Evolutionary conservation across 2,113 vertebrate genomes (phyloP).

Genomic region (Peromyscus californicus): DNA sequence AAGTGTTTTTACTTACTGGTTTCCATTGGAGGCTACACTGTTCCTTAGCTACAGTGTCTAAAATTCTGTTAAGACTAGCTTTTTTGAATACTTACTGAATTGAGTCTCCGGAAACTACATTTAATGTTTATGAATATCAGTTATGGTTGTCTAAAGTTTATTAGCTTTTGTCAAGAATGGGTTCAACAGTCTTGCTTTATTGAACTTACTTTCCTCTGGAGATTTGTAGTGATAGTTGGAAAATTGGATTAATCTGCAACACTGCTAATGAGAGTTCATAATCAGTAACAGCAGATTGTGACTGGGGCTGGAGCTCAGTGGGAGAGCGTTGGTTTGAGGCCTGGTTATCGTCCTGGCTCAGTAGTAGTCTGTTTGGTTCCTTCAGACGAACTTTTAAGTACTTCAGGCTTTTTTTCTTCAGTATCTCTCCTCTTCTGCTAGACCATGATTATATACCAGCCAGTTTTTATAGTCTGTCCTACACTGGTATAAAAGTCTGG

Average conservation of each 20-base stretch:
- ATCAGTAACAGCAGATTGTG: not conserved
- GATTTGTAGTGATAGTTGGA: not conserved
- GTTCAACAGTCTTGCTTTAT: not conserved
- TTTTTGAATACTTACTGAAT: constrained; percentile 64
- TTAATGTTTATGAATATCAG: constrained; percentile 1
- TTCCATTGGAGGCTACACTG: constrained; percentile 63
- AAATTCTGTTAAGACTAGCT: not conserved
- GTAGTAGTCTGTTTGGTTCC: constrained; percentile 34
- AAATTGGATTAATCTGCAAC: constrained; percentile 18
- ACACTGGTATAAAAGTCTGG: not conserved
- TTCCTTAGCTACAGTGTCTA: constrained; percentile 43
- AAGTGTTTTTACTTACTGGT: constrained; percentile 51
- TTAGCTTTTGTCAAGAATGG: constrained; percentile 5
- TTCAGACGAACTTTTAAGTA: not conserved
- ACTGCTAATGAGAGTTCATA: not conserved
- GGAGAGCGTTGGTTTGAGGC: not conserved
- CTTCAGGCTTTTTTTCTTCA: constrained; percentile 3
- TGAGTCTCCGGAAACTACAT: constrained; percentile 20
- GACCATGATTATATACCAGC: not conserved
- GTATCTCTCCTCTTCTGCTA: not conserved
- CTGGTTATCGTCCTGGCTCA: not conserved
- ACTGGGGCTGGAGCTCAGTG: not conserved
- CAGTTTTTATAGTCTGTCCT: not conserved
- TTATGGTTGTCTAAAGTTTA: constrained; percentile 4
- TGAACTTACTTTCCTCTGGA: not conserved